These are phyloP conservation scores for Dinoponera quadriceps DNA, from an alignment of 1,140 invertebrate species.

Conservation along the genomic window DNA sequence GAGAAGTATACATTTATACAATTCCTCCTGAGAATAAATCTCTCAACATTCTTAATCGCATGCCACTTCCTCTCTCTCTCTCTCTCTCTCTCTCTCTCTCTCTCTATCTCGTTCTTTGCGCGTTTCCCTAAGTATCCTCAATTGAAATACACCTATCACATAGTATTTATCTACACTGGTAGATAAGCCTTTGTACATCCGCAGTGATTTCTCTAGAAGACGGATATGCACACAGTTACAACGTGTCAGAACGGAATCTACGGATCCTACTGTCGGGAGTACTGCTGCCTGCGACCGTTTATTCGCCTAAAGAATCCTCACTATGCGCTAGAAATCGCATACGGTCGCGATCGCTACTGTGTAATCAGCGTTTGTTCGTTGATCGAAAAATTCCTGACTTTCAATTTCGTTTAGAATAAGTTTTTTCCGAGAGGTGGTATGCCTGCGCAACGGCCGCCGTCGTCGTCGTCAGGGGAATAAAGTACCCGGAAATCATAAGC, in stretches of 20 bases:
- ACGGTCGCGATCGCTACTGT: neutral
- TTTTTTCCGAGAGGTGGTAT: no score
- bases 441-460: no score
- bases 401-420: slow-evolving; percentile 1
- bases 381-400: neutral
- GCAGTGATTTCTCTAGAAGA: slow-evolving; percentile 38
- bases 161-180: slow-evolving; percentile 25
- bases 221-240: slow-evolving; percentile 6
- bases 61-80: neutral
- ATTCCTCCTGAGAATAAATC: neutral
- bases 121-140: neutral
- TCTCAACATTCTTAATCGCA: neutral
- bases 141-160: slow-evolving; percentile 20
- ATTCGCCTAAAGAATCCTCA: slow-evolving; percentile 7
- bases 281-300: neutral
- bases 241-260: slow-evolving; percentile 26
- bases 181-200: slow-evolving; percentile 44
- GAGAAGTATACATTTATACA: slow-evolving; percentile 34
- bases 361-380: neutral
- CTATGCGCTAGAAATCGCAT: neutral
- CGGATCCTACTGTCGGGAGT: slow-evolving; percentile 24
- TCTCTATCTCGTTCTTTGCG: neutral
- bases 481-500: neutral
- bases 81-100: neutral
- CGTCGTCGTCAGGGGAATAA: no score